Base-by-base conservation (phyloP, 2,113 vertebrate genomes). In the Stegastes partitus region DNA sequence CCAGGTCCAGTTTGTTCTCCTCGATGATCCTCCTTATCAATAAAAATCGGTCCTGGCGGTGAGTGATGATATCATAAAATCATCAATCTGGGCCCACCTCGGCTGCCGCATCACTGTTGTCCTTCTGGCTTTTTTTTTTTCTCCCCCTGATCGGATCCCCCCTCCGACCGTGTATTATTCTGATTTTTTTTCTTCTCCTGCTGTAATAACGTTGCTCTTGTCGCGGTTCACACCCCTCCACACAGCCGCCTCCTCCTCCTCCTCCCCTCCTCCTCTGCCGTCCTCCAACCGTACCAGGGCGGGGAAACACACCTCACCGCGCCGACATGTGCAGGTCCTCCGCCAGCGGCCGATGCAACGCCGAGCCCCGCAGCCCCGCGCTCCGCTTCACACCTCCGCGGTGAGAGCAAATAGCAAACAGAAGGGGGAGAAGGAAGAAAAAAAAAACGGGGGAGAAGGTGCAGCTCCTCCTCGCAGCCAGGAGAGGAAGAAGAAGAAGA, bases 281-380 rank as follows among this genome's bases (percentile, higher is more conserved):
- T 90, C 83, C 85, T 79, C 79, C 77, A 63, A 57, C 54, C 64
- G 86, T 72, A 66, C 86, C 90, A 91, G 93, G 94, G 93, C 85
- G 93, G 93, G 88, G 91, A 81, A 89, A 86, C 72, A 79, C 89
- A 90, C 76, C 84, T 91, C 88, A 90, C 85, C 85, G 90, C 77
- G 85, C 90, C 88, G 91, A 94, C 93, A 94, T 94, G 93, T 94
- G 93, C 91, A 79, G 89, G 77, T 88, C 92, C 90, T 89, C 89
- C 79, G 74, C 85, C 91, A 80, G 87, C 73, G 84, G 79, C 85
- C 85, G 85, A 88, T 80, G 85, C 85, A 85, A 73, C 85, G 70
- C 77, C 74, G 85, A 82, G 76, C 75, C 72, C 74, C 80, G 77
- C 85, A 34, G 62, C 81, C 47, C 54, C 37, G 71, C 37, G 71